Conservation (phyloP, 2,113 vertebrate genomes). For the Pygoscelis antarcticus region DNA sequence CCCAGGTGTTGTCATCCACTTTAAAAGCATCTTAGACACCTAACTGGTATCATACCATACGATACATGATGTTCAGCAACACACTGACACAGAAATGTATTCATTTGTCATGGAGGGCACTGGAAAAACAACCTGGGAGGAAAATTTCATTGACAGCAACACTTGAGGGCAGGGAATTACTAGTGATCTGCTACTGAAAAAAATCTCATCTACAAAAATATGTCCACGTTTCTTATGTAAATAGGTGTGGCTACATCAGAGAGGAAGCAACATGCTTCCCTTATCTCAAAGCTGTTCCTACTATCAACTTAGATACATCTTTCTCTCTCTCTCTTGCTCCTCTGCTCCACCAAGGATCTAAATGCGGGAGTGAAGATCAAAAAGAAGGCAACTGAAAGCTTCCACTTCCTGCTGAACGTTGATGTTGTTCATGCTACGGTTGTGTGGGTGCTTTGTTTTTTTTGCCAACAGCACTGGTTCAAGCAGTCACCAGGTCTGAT, state of each 20-base stretch:
- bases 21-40: not conserved
- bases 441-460: not conserved
- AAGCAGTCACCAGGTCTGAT: not conserved
- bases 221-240: not conserved
- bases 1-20: not conserved
- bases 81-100: not conserved
- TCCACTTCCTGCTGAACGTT: not conserved
- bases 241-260: not conserved
- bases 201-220: not conserved
- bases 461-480: not conserved
- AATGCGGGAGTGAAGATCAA: not conserved
- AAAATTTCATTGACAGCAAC: not conserved
- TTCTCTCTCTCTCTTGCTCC: not conserved
- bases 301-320: not conserved
- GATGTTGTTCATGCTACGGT: not conserved
- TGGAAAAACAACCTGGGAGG: not conserved
- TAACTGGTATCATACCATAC: not conserved
- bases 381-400: not conserved
- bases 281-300: not conserved
- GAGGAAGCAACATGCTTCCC: not conserved
- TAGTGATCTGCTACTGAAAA: not conserved
- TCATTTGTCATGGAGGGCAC: not conserved
- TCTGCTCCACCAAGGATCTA: not conserved
- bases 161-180: not conserved
- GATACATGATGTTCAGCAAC: not conserved